Conservation (phyloP, 2,888 invertebrate species). For the Blastobasis adustella region DNA sequence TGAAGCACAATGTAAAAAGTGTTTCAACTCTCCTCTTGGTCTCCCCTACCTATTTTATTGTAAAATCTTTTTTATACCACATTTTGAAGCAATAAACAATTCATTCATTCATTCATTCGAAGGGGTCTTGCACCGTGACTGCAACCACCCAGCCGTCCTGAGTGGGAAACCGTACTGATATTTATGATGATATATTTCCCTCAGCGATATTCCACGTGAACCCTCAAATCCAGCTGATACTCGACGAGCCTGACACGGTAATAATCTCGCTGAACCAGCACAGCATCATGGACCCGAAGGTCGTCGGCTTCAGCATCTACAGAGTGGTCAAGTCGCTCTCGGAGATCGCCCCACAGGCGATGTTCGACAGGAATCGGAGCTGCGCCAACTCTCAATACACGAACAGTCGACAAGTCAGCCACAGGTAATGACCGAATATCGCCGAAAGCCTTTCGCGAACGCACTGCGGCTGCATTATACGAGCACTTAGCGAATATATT, state of each 20-base stretch:
- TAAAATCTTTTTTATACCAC: too few relatives aligned
- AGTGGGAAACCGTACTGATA: too few relatives aligned
- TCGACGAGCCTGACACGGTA: constrained; percentile 79
- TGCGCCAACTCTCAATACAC: constrained; percentile 93
- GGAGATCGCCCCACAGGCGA: constrained; percentile 85
- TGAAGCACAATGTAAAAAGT: too few relatives aligned
- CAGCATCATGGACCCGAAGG: constrained; percentile 93
- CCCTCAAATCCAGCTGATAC: constrained; percentile 87
- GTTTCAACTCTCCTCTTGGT: too few relatives aligned
- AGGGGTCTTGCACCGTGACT: too few relatives aligned
- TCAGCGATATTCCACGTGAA: constrained; percentile 93
- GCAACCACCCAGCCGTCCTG: neutral
- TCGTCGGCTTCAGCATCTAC: constrained; percentile 93
- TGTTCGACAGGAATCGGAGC: constrained; percentile 91
- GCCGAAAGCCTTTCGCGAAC: too few relatives aligned
- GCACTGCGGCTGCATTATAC: too few relatives aligned
- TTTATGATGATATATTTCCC: constrained; percentile 3
- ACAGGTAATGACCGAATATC: constrained; percentile 33
- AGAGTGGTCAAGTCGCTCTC: constrained; percentile 79
- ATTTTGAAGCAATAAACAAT: too few relatives aligned
- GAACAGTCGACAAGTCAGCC: constrained; percentile 89
- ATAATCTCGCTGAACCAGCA: constrained; percentile 92
- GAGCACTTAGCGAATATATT: too few relatives aligned
- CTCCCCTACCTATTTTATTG: too few relatives aligned
- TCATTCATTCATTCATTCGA: too few relatives aligned